Evolutionary conservation across 2,113 vertebrate genomes (phyloP), one percentile per base, ranked within the genome.

Genomic region (Chascanopsetta lugubris): DNA sequence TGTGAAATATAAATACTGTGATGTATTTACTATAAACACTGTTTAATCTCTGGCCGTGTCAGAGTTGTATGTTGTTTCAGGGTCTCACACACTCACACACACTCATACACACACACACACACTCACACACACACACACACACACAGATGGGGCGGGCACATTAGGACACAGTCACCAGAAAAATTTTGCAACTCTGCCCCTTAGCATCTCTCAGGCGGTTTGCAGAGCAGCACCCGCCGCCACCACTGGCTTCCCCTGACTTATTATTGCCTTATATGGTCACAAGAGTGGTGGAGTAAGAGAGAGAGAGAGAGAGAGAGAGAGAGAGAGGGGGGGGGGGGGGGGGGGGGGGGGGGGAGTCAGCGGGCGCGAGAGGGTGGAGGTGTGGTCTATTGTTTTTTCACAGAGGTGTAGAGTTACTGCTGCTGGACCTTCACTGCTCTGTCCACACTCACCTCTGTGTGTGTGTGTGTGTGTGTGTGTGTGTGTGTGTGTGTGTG

Each of bases 261-360:
- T 89, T 91, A 88, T 91, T 90, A 87, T 92, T 87, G 78, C 92
- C 92, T 90, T 93, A 91, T 92, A 93, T 91, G 92, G 92, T 91
- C 89, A 92, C 75, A 85, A 88, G 88, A 90, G 79, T 73, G 74
- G 85, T 79, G 69, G 79, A 87, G 86, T 68, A 55, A 87, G 73
- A 78, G 77, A 75, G 77, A 74, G 65, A 60, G 69, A 64, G 42
- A 61, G 76, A 17, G 49, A 30, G 79, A 72, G 79, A n/a, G 47
- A 75, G n/a, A n/a, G 78, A 62, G 75, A 29, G 85, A 91, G 86
- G 92, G 92, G 88, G 91, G 90, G 90, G 89, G n/a, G n/a, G n/a
- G 74, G 85, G 77, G 69, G 79, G 86, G 86, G 66, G 53, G 86
- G 73, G 77, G 77, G 73, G 77, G 72, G 65, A 60, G 69, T 61